Conservation (phyloP, 2,888 invertebrate species). For the Synergus laeviventris region DNA sequence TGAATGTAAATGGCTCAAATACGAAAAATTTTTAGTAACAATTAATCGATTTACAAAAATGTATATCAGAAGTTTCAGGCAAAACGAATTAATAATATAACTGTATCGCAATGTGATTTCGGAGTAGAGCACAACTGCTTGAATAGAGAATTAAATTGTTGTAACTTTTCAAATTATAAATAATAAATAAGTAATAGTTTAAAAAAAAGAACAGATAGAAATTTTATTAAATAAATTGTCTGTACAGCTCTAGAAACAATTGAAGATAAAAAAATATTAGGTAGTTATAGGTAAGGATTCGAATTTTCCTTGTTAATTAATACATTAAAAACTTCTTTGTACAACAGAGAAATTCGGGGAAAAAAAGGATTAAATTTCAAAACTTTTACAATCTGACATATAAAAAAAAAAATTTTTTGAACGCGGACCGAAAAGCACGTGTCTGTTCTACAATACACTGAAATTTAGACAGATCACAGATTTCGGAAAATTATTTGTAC, state of each 20-base stretch:
- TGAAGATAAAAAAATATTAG: background rate
- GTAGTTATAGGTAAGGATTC: constrained; percentile 9
- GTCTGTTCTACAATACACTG: constrained; percentile 11
- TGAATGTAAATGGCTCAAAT: background rate
- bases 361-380: background rate
- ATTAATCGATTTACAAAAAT: background rate
- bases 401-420: background rate
- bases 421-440: constrained; percentile 39
- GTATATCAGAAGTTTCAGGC: background rate
- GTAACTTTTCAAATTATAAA: background rate
- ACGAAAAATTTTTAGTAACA: background rate
- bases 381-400: background rate
- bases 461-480: background rate
- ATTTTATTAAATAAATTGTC: background rate
- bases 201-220: background rate
- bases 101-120: background rate
- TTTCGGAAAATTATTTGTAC: constrained; percentile 43
- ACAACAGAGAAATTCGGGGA: background rate
- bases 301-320: background rate
- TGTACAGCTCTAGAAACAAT: background rate
- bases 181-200: background rate
- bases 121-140: background rate
- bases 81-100: background rate
- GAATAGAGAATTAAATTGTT: background rate
- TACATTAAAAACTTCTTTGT: background rate